Evolutionary conservation across 2,797 vertebrate species (phyloP).

Genomic region (Peromyscus eremicus): DNA sequence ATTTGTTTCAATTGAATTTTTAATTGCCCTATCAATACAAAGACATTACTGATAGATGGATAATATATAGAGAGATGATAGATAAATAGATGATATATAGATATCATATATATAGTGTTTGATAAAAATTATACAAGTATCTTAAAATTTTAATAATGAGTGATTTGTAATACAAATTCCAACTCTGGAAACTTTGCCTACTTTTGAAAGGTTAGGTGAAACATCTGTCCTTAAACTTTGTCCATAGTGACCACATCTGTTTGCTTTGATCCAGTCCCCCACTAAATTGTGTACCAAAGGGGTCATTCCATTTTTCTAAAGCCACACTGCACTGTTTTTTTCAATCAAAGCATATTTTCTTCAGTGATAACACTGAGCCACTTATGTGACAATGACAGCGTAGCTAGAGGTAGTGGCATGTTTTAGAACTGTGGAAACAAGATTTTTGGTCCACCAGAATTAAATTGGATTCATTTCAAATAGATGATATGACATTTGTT

Average conservation of each 20-base stretch:
- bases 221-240: constrained; percentile 10
- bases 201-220: constrained; percentile 75
- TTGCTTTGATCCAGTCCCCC: constrained; percentile 67
- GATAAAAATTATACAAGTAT: neutral
- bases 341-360: constrained; percentile 85
- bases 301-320: constrained; percentile 79
- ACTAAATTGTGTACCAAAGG: constrained; percentile 79
- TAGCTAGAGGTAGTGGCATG: constrained; percentile 83
- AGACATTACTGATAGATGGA: neutral
- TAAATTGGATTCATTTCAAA: constrained; percentile 87
- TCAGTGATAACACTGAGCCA: constrained; percentile 81
- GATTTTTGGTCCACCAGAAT: constrained; percentile 88
- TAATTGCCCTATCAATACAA: neutral
- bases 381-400: constrained; percentile 82
- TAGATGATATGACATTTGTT: constrained; percentile 83
- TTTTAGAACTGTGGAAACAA: constrained; percentile 87
- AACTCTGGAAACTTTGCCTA: constrained; percentile 50
- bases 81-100: neutral
- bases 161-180: neutral
- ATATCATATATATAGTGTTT: neutral
- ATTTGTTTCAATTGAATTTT: constrained; percentile 42
- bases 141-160: constrained; percentile 64
- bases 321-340: constrained; percentile 78
- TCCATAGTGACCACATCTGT: constrained; percentile 15
- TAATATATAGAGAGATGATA: neutral